These are phyloP conservation scores for Sapayoa aenigma DNA, from an alignment of 2,113 vertebrate species.

Conservation along the genomic window DNA sequence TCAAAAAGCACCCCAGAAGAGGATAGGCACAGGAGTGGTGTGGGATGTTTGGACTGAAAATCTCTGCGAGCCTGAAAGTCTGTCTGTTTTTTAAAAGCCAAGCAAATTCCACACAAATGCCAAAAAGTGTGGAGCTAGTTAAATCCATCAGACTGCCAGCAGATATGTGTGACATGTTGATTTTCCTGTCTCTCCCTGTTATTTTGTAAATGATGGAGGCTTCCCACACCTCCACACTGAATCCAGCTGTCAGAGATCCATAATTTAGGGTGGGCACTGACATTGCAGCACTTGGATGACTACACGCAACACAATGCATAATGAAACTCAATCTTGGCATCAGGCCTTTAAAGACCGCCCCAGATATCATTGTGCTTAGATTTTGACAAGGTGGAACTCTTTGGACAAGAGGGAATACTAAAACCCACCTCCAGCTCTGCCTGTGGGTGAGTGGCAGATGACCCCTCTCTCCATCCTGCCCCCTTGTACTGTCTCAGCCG, in stretches of 20 bases:
- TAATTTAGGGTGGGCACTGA: neutral
- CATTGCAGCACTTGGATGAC: neutral
- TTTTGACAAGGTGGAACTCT: neutral
- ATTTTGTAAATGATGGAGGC: neutral
- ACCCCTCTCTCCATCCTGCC: accelerated
- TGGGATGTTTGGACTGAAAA: neutral
- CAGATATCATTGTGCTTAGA: neutral
- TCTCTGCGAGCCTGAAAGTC: neutral
- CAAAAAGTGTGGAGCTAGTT: neutral
- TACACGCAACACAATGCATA: accelerated
- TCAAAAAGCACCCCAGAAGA: neutral
- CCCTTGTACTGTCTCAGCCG: neutral
- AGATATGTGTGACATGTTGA: conserved; percentile 27
- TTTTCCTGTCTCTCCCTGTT: conserved; percentile 33
- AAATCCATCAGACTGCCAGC: neutral
- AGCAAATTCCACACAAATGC: neutral
- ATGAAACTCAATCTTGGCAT: neutral
- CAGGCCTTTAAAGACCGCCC: neutral
- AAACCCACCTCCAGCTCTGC: neutral
- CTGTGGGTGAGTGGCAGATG: accelerated
- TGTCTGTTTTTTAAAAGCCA: neutral
- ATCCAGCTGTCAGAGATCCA: conserved; percentile 1
- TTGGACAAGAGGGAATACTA: neutral
- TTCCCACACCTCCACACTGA: neutral
- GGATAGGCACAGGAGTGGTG: neutral